These are phyloP conservation scores for Agapornis canus DNA, from an alignment of 2,797 vertebrate genomes.

Conservation along the genomic window DNA sequence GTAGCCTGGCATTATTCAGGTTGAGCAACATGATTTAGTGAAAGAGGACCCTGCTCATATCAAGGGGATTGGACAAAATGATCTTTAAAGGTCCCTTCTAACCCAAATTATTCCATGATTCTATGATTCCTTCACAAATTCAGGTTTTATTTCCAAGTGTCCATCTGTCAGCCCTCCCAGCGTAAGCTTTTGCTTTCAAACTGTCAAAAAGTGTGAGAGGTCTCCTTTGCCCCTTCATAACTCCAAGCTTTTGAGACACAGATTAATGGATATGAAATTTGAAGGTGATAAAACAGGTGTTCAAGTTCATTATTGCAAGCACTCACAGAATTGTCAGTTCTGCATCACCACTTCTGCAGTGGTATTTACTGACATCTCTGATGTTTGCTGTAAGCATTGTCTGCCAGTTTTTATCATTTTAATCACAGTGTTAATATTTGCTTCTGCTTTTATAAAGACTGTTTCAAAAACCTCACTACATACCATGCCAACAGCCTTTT, in stretches of 20 bases:
- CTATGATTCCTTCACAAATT: not conserved
- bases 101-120: not conserved
- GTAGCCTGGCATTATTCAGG: not conserved
- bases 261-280: not conserved
- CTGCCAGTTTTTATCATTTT: not conserved
- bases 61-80: not conserved
- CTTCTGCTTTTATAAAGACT: not conserved
- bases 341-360: not conserved
- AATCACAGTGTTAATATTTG: not conserved
- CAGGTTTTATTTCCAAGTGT: not conserved
- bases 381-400: not conserved
- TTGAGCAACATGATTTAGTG: not conserved
- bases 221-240: not conserved
- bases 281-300: not conserved
- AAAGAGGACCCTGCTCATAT: not conserved
- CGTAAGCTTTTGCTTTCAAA: not conserved
- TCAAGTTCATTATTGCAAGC: not conserved
- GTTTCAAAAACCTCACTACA: not conserved
- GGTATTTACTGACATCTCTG: not conserved
- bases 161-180: fast-evolving
- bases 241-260: not conserved
- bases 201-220: not conserved
- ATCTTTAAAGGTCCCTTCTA: not conserved
- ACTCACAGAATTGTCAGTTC: not conserved
- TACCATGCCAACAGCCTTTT: not conserved